Conservation (phyloP, 2,888 invertebrate species). For the Leistus spinibarbis region DNA sequence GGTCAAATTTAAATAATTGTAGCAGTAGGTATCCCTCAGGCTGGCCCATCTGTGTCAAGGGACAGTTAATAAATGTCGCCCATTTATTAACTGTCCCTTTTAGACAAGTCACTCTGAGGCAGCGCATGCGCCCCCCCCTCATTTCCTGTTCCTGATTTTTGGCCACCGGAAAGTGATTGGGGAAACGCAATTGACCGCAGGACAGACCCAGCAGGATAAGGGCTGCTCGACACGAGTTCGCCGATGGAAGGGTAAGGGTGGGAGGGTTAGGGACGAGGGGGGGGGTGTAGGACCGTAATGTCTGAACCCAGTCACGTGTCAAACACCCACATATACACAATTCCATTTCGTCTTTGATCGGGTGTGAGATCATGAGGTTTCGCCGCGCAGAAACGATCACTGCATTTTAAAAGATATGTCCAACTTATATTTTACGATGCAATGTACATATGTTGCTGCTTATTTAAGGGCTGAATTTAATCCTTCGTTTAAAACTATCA, state of each 20-base stretch:
- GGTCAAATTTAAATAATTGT: too few relatives aligned
- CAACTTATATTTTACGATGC: too few relatives aligned
- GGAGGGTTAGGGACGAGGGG: not conserved
- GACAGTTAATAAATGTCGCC: too few relatives aligned
- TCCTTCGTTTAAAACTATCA: too few relatives aligned
- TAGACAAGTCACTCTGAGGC: not conserved
- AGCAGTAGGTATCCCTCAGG: too few relatives aligned
- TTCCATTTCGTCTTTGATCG: not conserved
- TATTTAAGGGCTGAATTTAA: too few relatives aligned
- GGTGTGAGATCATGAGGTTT: not conserved
- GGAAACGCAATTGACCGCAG: conserved; percentile 8
- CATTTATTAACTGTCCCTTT: too few relatives aligned
- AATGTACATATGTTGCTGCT: too few relatives aligned
- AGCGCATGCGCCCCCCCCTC: not conserved
- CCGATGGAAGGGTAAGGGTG: not conserved
- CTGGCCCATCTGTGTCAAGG: not conserved
- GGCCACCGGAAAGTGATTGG: not conserved
- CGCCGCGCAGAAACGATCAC: not conserved
- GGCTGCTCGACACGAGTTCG: not conserved
- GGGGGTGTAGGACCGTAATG: not conserved
- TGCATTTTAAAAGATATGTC: not conserved
- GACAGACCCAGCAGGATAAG: not conserved
- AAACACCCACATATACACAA: not conserved
- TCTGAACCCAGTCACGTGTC: not conserved
- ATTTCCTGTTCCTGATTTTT: conserved; percentile 7